These are phyloP conservation scores for Athene noctua DNA, from an alignment of 2,113 vertebrate species.

Conservation along the genomic window DNA sequence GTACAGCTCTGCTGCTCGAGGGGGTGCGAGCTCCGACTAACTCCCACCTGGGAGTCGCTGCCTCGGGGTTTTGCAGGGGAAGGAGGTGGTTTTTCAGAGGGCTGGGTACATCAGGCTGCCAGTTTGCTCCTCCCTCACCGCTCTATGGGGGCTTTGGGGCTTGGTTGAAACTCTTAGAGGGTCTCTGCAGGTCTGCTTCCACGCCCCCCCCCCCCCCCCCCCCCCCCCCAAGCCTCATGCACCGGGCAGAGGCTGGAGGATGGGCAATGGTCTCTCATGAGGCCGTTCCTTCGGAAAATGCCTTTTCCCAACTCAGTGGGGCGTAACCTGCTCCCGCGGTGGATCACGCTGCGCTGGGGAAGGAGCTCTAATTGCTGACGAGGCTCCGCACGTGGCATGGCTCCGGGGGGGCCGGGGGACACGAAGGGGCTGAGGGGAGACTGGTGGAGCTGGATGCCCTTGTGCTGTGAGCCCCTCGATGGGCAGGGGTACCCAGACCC, in stretches of 20 bases:
- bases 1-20: rapidly evolving
- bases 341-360: rapidly evolving
- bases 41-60: background rate
- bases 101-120: rapidly evolving
- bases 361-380: background rate
- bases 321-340: rapidly evolving
- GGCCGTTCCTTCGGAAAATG: rapidly evolving
- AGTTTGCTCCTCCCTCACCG: background rate
- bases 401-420: no score
- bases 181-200: rapidly evolving
- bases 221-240: background rate
- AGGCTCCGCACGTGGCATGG: rapidly evolving
- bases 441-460: rapidly evolving
- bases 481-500: background rate
- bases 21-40: rapidly evolving
- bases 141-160: rapidly evolving
- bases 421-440: rapidly evolving
- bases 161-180: background rate
- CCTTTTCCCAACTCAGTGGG: background rate
- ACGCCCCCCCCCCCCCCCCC: no score
- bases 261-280: rapidly evolving
- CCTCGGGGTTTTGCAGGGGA: rapidly evolving
- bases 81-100: background rate
- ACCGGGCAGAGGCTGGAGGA: background rate
- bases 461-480: background rate